Conservation (phyloP, 2,797 vertebrate genomes). For the Octomys mimax region DNA sequence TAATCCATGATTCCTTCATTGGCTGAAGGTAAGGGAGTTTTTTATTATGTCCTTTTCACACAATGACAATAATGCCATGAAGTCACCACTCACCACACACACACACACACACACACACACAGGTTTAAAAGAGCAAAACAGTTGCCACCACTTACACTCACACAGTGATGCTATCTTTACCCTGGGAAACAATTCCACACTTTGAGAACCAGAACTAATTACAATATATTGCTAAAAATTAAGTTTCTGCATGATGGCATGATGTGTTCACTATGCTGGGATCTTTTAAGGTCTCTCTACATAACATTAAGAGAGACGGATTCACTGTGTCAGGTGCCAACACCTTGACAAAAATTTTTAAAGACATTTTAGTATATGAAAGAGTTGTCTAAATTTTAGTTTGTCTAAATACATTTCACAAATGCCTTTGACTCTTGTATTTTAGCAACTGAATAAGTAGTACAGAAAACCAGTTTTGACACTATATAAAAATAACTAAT, state of each 20-base stretch:
- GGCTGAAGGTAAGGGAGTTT: not conserved
- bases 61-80: slow-evolving; percentile 39
- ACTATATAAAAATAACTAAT: slow-evolving; percentile 59
- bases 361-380: slow-evolving; percentile 16
- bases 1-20: slow-evolving; percentile 40
- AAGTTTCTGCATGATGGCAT: slow-evolving; percentile 22
- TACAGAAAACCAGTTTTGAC: slow-evolving; percentile 51
- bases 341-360: slow-evolving; percentile 9
- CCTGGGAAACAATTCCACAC: slow-evolving; percentile 31
- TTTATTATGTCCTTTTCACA: slow-evolving; percentile 33
- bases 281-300: slow-evolving; percentile 20
- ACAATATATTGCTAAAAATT: not conserved
- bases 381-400: slow-evolving; percentile 32
- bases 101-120: not conserved
- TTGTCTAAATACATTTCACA: slow-evolving; percentile 46
- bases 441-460: slow-evolving; percentile 43
- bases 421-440: not conserved
- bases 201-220: slow-evolving; percentile 29
- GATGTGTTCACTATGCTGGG: not conserved
- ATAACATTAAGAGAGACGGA: not conserved
- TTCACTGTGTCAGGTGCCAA: not conserved
- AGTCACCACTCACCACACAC: not conserved
- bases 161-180: not conserved
- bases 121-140: slow-evolving; percentile 19
- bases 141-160: not conserved